These are phyloP conservation scores for Erannis defoliaria DNA, from an alignment of 2,888 invertebrate genomes.

Conservation along the genomic window DNA sequence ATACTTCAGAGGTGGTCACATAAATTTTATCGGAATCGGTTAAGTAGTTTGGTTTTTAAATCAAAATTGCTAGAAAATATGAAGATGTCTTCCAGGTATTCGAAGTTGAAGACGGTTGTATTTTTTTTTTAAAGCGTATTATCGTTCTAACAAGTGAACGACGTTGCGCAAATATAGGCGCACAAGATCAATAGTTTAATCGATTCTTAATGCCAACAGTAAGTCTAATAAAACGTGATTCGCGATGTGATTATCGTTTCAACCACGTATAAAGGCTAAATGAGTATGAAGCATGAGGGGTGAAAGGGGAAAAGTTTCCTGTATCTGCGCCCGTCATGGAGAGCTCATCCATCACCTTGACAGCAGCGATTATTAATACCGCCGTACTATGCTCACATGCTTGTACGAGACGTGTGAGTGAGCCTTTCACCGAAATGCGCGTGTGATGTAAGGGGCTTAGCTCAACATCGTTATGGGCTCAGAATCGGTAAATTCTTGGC, in stretches of 20 bases:
- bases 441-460: slow-evolving; percentile 48
- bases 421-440: slow-evolving; percentile 63
- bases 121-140: too few relatives aligned
- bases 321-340: slow-evolving; percentile 72
- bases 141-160: slow-evolving; percentile 10
- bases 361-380: slow-evolving; percentile 76
- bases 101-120: too few relatives aligned
- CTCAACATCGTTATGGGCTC: slow-evolving; percentile 36
- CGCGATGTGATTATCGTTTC: slow-evolving; percentile 35
- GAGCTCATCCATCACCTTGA: slow-evolving; percentile 76
- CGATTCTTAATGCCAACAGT: slow-evolving; percentile 16
- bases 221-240: slow-evolving; percentile 9
- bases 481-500: slow-evolving; percentile 16
- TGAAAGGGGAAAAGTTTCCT: slow-evolving; percentile 56
- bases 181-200: slow-evolving; percentile 19
- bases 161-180: slow-evolving; percentile 28
- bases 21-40: too few relatives aligned
- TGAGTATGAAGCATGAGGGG: slow-evolving; percentile 44
- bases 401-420: slow-evolving; percentile 58
- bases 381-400: slow-evolving; percentile 51
- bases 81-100: too few relatives aligned
- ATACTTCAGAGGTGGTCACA: too few relatives aligned
- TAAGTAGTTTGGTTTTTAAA: too few relatives aligned
- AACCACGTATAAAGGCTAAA: slow-evolving; percentile 30
- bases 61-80: too few relatives aligned